Conservation (phyloP, 2,113 vertebrate genomes). For the Centrocercus urophasianus region DNA sequence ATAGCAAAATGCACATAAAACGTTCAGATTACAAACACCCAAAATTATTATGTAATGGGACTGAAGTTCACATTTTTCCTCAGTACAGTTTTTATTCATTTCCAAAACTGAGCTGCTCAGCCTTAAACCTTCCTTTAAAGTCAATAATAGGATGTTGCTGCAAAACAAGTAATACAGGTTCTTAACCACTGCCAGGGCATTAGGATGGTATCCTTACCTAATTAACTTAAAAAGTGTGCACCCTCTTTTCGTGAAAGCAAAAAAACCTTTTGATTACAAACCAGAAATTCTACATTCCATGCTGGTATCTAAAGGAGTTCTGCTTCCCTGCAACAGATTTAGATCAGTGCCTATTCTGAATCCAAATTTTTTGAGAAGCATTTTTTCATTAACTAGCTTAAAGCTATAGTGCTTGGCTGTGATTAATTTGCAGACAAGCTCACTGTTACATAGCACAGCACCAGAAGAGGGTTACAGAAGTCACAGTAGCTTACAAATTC, state of each 20-base stretch:
- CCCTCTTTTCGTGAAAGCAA: not conserved
- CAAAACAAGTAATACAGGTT: not conserved
- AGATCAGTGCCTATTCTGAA: not conserved
- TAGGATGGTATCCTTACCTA: not conserved
- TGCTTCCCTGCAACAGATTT: not conserved
- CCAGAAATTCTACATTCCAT: not conserved
- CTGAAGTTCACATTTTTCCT: not conserved
- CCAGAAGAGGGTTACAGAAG: not conserved
- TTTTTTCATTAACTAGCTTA: not conserved
- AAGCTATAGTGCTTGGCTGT: not conserved
- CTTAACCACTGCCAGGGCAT: not conserved
- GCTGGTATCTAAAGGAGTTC: not conserved
- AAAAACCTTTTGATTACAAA: not conserved
- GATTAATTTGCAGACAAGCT: not conserved
- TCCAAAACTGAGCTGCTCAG: not conserved
- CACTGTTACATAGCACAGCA: not conserved
- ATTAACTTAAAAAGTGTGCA: not conserved
- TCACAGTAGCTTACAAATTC: not conserved
- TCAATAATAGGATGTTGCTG: not conserved
- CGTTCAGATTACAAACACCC: not conserved
- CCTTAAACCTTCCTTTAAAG: not conserved
- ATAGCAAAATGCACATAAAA: not conserved
- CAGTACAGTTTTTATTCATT: not conserved
- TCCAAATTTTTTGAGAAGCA: not conserved
- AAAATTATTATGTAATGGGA: not conserved